A percentile compares a stretch with the other conserved stretches of the same genome.
phyloP scores from a whole-genome alignment of 2,888 invertebrate species.

The Pyrgus malvae region DNA sequence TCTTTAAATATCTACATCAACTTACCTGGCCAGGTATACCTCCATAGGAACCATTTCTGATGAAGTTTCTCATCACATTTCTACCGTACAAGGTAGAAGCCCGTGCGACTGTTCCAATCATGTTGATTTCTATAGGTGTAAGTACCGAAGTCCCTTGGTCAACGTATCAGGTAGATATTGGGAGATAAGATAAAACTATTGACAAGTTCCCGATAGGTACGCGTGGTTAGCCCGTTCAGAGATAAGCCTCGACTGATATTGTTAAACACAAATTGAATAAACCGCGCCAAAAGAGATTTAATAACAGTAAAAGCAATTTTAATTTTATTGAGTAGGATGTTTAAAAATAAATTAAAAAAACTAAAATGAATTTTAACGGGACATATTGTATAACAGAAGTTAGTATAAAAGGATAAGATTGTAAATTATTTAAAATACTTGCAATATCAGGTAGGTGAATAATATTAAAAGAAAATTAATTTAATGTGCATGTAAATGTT shows the following conservation, averaged over 20 bases:
- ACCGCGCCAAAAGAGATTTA: too few species aligned
- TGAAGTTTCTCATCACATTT: slow-evolving; percentile 59
- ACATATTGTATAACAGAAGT: too few species aligned
- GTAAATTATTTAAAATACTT: too few species aligned
- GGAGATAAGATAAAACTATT: slow-evolving; percentile 56
- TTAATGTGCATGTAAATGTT: too few species aligned
- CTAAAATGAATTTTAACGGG: too few species aligned
- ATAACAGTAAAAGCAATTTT: too few species aligned
- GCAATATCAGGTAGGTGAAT: too few species aligned
- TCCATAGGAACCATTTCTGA: slow-evolving; percentile 63
- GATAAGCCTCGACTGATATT: slow-evolving; percentile 40
- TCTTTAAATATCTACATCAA: too few species aligned
- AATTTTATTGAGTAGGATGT: too few species aligned
- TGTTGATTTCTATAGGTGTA: slow-evolving; percentile 45
- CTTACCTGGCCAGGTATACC: slow-evolving; percentile 70
- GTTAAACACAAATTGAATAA: neutral
- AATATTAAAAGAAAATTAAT: too few species aligned
- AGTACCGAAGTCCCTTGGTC: slow-evolving; percentile 9
- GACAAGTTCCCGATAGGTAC: slow-evolving; percentile 23
- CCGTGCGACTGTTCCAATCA: slow-evolving; percentile 67
- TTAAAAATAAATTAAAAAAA: too few species aligned
- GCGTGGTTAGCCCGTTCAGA: slow-evolving; percentile 24
- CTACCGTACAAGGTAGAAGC: slow-evolving; percentile 59
- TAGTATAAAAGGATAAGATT: too few species aligned
- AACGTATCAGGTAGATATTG: slow-evolving; percentile 44